Conservation (phyloP, 1,140 invertebrate genomes). For the Yoshiicerus persimilis region DNA sequence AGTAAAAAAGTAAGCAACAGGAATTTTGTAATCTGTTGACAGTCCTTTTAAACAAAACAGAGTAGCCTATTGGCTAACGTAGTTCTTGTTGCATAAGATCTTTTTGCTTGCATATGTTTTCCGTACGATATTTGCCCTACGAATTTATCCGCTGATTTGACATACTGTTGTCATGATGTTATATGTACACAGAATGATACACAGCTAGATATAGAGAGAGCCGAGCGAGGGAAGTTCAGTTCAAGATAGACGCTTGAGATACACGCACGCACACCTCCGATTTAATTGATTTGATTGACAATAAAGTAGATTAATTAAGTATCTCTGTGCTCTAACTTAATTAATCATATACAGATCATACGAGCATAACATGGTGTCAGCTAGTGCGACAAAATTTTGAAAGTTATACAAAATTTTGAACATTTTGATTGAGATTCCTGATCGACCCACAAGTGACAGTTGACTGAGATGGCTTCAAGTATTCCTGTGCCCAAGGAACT, state of each 20-base stretch:
- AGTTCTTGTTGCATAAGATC: background rate
- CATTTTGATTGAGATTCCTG: background rate
- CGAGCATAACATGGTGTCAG: background rate
- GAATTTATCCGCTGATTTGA: background rate
- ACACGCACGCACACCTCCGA: no score
- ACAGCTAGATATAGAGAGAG: no score
- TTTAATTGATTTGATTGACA: no score
- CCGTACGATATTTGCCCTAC: background rate
- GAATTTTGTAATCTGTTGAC: background rate
- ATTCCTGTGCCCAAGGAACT: background rate
- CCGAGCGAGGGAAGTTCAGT: no score
- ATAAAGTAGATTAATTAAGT: no score
- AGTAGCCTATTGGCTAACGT: background rate
- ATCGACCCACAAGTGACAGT: background rate
- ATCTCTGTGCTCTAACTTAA: no score
- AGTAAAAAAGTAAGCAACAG: background rate
- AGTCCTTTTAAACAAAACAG: background rate
- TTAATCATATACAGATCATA: no score
- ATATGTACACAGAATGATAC: no score
- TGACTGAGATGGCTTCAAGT: background rate
- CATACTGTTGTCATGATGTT: no score
- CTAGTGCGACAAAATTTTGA: background rate
- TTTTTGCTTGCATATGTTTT: background rate
- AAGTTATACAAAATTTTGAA: no score
- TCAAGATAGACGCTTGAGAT: no score